These are phyloP conservation scores for Hyperoplus lanceolatus DNA, from an alignment of 2,797 vertebrate species.

Conservation along the genomic window DNA sequence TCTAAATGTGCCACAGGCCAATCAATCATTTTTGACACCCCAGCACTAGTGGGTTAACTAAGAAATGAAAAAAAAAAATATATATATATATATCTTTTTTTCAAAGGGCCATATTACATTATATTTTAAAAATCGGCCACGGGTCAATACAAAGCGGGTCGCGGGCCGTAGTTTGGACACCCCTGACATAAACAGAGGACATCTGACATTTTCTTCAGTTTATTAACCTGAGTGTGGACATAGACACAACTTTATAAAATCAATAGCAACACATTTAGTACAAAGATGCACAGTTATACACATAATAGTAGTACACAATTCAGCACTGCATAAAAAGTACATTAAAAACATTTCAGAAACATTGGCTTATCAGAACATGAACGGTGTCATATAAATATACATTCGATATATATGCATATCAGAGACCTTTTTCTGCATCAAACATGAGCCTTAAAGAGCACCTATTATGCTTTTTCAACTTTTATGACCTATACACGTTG, in stretches of 20 bases:
- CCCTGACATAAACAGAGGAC: constrained; percentile 20
- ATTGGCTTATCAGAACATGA: constrained; percentile 84
- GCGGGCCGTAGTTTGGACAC: too few species aligned
- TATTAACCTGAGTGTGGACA: constrained; percentile 91
- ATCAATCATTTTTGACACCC: too few species aligned
- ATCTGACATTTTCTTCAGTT: constrained; percentile 72
- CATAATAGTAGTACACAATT: constrained; percentile 74
- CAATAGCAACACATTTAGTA: constrained; percentile 78
- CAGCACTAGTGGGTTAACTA: too few species aligned
- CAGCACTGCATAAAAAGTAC: constrained; percentile 85
- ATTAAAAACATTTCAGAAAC: constrained; percentile 79
- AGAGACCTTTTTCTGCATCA: constrained; percentile 40
- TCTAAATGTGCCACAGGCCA: too few species aligned
- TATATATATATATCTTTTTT: too few species aligned
- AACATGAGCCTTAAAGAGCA: too few species aligned
- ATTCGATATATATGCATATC: constrained; percentile 89
- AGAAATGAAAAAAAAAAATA: too few species aligned
- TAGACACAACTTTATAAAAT: constrained; percentile 88
- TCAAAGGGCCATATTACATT: too few species aligned
- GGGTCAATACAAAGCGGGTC: too few species aligned
- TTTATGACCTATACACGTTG: too few species aligned
- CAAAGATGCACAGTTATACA: constrained; percentile 79
- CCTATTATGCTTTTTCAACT: too few species aligned
- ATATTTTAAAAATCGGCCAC: too few species aligned
- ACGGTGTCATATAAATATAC: constrained; percentile 92